Evolutionary conservation across 2,888 invertebrate species (phyloP), one percentile per base, ranked within the genome.

Genomic region (Dione juno): DNA sequence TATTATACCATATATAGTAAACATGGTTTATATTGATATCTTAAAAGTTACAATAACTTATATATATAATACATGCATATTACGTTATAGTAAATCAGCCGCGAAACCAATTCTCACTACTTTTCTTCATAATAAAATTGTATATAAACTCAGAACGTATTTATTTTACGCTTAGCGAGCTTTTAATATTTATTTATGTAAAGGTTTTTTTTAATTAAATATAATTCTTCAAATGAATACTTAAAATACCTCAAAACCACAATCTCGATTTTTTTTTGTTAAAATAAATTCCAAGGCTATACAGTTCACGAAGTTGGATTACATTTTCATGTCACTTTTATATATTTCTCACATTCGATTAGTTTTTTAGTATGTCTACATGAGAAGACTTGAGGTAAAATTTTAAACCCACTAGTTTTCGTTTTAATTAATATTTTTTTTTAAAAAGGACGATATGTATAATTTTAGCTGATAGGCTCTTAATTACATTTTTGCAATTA

Each of bases 231-330:
- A 52, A 52, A 21, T 3, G 6, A 53, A 28, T 28, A 37, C 6
- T 37, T 57, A 1, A 0, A 37, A 37, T 37, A 57, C 7, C 37
- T 11, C 16, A 41, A 41, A 59, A 21, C 8, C 9, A 21, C 41
- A 21, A 59, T 43, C 8, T 59, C 9, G 43, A 54, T 19, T 37
- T 43, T 13, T 59, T 59, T 59, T 59, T 59, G 43, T 57, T 40
- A 40, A 57, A 21, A 43, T 10, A 21, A 0, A 21, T 59, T 28
- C 8, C 59, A 28, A 43, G 43, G 59, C 10, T 59, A 43, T 43
- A 43, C 28, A 2, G 21, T 13, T 43, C 59, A 59, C 59, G 43
- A 43, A 43, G 28, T 43, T 11, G 14, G 14, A 14, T 35, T 53
- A 35, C 28, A 16, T 37, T 54, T 54, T 16, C 9, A 53, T 11